These are phyloP conservation scores for Diarsia mendica DNA, from an alignment of 2,888 invertebrate species.

Conservation along the genomic window DNA sequence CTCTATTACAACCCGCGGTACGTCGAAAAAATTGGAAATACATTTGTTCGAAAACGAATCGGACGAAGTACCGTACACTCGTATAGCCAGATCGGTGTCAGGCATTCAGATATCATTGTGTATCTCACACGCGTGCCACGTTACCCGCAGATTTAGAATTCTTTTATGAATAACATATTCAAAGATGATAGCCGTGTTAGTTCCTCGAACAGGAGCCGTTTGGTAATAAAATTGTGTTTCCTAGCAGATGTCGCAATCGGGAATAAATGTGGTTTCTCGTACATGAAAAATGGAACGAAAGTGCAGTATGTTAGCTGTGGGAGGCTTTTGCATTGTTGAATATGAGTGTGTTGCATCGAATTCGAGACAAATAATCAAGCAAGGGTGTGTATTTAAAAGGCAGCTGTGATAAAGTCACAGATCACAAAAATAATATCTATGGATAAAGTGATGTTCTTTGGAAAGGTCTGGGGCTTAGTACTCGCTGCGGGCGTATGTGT, in stretches of 20 bases:
- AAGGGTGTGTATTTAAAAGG: too few relatives aligned
- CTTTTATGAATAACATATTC: constrained; percentile 61
- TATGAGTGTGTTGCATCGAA: not conserved
- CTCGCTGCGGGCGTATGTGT: not conserved
- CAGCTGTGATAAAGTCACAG: too few relatives aligned
- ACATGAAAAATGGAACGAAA: constrained; percentile 14
- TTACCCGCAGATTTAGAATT: constrained; percentile 52
- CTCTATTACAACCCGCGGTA: constrained; percentile 82
- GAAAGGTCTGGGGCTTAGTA: not conserved
- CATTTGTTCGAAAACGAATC: constrained; percentile 79
- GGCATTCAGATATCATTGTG: constrained; percentile 63
- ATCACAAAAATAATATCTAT: too few relatives aligned
- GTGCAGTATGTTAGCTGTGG: not conserved
- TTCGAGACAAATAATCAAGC: not conserved
- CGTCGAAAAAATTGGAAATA: constrained; percentile 83
- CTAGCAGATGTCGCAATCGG: constrained; percentile 5
- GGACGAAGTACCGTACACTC: constrained; percentile 55
- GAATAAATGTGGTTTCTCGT: constrained; percentile 27
- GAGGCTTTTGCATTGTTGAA: not conserved
- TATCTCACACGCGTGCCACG: constrained; percentile 55
- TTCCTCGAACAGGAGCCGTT: constrained; percentile 39
- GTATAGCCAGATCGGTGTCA: constrained; percentile 58
- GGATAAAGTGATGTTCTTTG: too few relatives aligned
- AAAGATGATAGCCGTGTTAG: constrained; percentile 47
- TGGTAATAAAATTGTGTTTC: constrained; percentile 39